Percentiles rank a stretch among this genome's conserved stretches.
These are phyloP conservation scores for Australoheros facetus DNA, from an alignment of 2,797 vertebrate genomes.

Conservation along the genomic window DNA sequence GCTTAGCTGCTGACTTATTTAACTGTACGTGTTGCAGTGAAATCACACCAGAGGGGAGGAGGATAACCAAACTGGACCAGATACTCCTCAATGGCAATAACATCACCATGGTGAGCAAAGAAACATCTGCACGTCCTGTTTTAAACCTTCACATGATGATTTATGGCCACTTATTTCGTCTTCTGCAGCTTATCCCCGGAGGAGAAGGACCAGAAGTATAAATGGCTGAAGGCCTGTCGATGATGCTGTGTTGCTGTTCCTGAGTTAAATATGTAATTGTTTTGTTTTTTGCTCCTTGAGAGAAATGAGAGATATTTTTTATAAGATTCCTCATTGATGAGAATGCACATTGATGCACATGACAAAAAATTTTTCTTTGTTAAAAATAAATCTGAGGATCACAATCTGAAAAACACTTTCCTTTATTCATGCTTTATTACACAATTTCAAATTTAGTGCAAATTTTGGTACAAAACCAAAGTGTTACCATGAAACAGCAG, in stretches of 20 bases:
- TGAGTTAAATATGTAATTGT: slow-evolving; percentile 26
- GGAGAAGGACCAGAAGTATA: slow-evolving; percentile 97
- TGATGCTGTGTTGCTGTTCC: neutral
- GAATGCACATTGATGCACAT: neutral
- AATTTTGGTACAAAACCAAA: slow-evolving; percentile 12
- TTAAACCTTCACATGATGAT: fast-evolving
- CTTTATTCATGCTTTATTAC: slow-evolving; percentile 19
- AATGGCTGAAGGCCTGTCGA: slow-evolving; percentile 13
- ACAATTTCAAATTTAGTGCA: slow-evolving; percentile 44
- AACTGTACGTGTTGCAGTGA: slow-evolving; percentile 81
- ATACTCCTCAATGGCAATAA: slow-evolving; percentile 96
- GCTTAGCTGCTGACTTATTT: neutral
- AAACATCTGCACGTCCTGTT: neutral
- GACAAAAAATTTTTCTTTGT: slow-evolving; percentile 36
- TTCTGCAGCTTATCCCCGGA: slow-evolving; percentile 91
- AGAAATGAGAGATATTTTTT: slow-evolving; percentile 50
- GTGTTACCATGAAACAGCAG: slow-evolving; percentile 23
- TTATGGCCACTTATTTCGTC: neutral
- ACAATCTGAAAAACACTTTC: slow-evolving; percentile 3
- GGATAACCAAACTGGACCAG: slow-evolving; percentile 96
- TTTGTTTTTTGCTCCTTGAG: slow-evolving; percentile 5
- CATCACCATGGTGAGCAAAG: slow-evolving; percentile 90
- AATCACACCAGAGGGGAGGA: slow-evolving; percentile 93
- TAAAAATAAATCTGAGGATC: slow-evolving; percentile 56
- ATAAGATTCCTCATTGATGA: neutral